Evolutionary conservation across 2,113 vertebrate species (phyloP).

Genomic region (Mastomys natalensis): DNA sequence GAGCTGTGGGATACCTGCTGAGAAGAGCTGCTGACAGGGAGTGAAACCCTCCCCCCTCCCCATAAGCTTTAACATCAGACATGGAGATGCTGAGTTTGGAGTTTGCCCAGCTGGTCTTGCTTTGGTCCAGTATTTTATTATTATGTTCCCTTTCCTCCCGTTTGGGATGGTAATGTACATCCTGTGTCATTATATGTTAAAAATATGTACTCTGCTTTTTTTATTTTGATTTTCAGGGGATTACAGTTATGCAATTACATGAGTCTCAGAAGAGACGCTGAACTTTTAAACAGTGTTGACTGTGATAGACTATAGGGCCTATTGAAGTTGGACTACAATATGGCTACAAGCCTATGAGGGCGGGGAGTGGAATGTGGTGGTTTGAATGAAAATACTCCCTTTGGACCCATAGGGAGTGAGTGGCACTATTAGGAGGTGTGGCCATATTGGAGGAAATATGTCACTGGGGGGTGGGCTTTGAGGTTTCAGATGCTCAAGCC

Average conservation of each 20-base stretch:
- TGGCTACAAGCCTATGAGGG: background rate
- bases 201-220: background rate
- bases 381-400: background rate
- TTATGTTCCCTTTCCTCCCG: no score
- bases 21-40: background rate
- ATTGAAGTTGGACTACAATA: background rate
- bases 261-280: no score
- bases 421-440: background rate
- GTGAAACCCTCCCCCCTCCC: no score
- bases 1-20: no score
- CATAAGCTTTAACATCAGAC: no score
- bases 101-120: background rate
- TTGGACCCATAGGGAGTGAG: background rate
- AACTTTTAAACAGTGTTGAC: background rate
- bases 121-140: background rate
- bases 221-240: no score
- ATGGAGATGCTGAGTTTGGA: no score
- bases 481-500: background rate
- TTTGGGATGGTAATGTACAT: no score
- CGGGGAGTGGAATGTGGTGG: background rate
- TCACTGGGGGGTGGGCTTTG: background rate
- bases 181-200: no score
- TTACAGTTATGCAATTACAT: no score
- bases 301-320: background rate
- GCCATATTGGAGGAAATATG: background rate